Evolutionary conservation across 2,113 vertebrate species (phyloP).

Genomic region (Eidolon helvum): DNA sequence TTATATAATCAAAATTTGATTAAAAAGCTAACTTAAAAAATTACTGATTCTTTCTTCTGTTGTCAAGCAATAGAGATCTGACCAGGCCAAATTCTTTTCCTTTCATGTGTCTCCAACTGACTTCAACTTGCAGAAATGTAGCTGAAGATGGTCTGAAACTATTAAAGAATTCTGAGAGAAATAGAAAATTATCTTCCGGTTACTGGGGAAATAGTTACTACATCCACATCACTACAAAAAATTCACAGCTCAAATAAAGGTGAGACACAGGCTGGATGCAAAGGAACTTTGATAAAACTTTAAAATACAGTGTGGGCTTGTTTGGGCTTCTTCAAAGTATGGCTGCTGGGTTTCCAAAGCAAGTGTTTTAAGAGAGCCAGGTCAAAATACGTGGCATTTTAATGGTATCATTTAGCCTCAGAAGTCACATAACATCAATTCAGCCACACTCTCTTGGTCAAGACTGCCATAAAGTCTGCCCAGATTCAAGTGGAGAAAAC

Average conservation of each 20-base stretch:
- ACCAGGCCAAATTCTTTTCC: conserved; percentile 54
- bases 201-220: no score
- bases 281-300: not conserved
- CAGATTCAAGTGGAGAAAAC: not conserved
- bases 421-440: not conserved
- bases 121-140: fast-evolving
- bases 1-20: not conserved
- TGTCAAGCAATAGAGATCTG: conserved; percentile 57
- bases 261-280: not conserved
- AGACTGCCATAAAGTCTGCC: not conserved
- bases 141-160: not conserved
- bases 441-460: not conserved
- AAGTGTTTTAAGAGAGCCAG: not conserved
- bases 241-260: not conserved
- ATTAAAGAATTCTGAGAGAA: not conserved
- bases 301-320: fast-evolving
- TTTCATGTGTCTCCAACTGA: conserved; percentile 13
- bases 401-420: not conserved
- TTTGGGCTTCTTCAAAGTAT: not conserved
- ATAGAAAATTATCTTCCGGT: not conserved
- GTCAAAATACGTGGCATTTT: not conserved
- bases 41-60: conserved; percentile 18
- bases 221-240: not conserved
- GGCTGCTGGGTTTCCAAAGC: not conserved
- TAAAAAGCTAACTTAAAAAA: not conserved